Base-by-base conservation (phyloP, 2,797 vertebrate genomes). In the Sibirionetta formosa region DNA sequence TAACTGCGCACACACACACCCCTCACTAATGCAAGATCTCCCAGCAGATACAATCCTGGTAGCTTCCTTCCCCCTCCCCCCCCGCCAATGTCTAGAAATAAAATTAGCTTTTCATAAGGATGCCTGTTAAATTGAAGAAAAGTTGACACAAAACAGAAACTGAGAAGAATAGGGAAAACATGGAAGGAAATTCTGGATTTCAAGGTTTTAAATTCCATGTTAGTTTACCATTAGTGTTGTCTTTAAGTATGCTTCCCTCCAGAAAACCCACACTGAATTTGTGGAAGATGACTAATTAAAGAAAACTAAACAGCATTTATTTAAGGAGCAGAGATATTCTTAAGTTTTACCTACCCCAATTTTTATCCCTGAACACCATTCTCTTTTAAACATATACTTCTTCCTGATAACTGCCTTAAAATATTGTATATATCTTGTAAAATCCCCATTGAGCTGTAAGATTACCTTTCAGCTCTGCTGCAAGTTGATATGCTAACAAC, bases 381-480 rank as follows among this genome's bases (percentile, higher is more conserved):
- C 78, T 42, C 57, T 86, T 88, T 87, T 69, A 87, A 82, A 76
- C 22, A 66, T 12, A n/a, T 18, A 92, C 40, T 73, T 82, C 92
- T 76, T 81, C 68, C 75, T 71, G 86, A 91, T 95, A 96, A 93
- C 63, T 44, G 38, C 84, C 82, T 93, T 90, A 95, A 92, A 97
- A 94, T 90, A 93, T 53, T 72, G 63, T 79, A 92, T 96, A 94
- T 91, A 96, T 86, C 90, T 81, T 87, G 77, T 51, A 92, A 94
- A 97, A 96, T 96, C 95, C 90, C 90, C 3, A n/a, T 56, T 93
- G 96, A 94, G 79, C 92, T 96, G 82, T 54, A 83, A 97, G 94
- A 97, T 96, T 95, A 95, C 94, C 82, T 96, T 96, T 95, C 92
- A 95, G 94, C 80, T 95, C 82, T 85, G 96, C 86, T 96, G 91